Percentiles rank a stretch among this genome's conserved stretches.
These are phyloP conservation scores for Psettodes erumei DNA, from an alignment of 2,113 vertebrate genomes.

Conservation along the genomic window DNA sequence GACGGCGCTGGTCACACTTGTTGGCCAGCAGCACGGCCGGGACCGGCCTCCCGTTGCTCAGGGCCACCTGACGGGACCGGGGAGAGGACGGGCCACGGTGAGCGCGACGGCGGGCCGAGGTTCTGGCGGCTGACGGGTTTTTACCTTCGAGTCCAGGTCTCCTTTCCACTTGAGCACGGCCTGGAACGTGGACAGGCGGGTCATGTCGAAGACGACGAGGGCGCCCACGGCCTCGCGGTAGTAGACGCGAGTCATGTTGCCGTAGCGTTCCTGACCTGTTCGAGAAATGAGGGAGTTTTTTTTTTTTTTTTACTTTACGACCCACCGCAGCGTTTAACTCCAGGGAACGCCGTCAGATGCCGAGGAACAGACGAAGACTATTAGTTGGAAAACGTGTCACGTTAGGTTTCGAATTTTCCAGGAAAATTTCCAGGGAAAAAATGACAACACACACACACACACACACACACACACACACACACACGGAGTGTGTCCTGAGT, in stretches of 20 bases:
- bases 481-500: too few species aligned
- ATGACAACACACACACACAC: too few species aligned
- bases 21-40: conserved; percentile 85
- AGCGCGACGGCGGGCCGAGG: too few species aligned
- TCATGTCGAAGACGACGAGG: conserved; percentile 87
- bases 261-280: conserved; percentile 87
- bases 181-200: conserved; percentile 84
- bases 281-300: not conserved
- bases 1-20: conserved; percentile 83
- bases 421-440: too few species aligned
- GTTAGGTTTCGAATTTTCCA: too few species aligned
- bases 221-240: conserved; percentile 87
- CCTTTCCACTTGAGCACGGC: conserved; percentile 87
- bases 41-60: conserved; percentile 81
- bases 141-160: conserved; percentile 86
- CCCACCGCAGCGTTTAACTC: too few species aligned
- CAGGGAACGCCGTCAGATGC: too few species aligned
- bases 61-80: conserved; percentile 69
- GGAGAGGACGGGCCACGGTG: not conserved
- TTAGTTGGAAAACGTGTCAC: not conserved
- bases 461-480: too few species aligned
- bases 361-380: not conserved
- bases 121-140: not conserved
- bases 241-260: conserved; percentile 89
- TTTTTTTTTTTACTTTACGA: too few species aligned